These are phyloP conservation scores for Diphyllodes magnificus DNA, from an alignment of 2,113 vertebrate genomes.

Conservation along the genomic window DNA sequence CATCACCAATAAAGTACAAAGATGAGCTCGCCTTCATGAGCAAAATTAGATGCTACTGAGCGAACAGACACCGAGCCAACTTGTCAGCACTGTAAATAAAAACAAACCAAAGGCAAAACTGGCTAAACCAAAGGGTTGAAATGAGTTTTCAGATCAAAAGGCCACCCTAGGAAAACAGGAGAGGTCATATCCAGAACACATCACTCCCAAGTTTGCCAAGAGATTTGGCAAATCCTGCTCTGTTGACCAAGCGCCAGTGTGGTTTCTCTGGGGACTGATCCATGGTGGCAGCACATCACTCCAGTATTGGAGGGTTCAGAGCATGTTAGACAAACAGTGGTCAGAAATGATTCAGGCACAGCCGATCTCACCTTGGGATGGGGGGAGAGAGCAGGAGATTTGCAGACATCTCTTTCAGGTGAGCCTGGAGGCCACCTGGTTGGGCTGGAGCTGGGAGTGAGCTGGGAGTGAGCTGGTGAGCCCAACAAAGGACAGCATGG, in stretches of 20 bases:
- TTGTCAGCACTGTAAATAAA: neutral
- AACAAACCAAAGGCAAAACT: neutral
- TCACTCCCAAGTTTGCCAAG: rapidly evolving
- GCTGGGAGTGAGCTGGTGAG: neutral
- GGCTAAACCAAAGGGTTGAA: neutral
- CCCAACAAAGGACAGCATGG: rapidly evolving
- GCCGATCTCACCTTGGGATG: neutral
- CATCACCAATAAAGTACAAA: neutral
- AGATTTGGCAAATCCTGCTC: neutral
- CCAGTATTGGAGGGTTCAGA: neutral
- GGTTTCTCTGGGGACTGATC: neutral
- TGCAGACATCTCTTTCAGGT: neutral
- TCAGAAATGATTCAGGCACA: neutral
- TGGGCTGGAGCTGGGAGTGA: neutral
- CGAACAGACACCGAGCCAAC: neutral
- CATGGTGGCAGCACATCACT: rapidly evolving
- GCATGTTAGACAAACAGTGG: neutral
- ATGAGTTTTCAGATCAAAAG: neutral
- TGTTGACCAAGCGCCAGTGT: rapidly evolving
- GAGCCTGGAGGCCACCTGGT: neutral
- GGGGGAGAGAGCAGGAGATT: neutral
- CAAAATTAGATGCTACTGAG: neutral
- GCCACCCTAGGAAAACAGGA: neutral
- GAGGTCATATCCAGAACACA: neutral
- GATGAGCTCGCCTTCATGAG: neutral